Conservation (phyloP, 1,140 invertebrate genomes). For the Theocolax elegans region DNA sequence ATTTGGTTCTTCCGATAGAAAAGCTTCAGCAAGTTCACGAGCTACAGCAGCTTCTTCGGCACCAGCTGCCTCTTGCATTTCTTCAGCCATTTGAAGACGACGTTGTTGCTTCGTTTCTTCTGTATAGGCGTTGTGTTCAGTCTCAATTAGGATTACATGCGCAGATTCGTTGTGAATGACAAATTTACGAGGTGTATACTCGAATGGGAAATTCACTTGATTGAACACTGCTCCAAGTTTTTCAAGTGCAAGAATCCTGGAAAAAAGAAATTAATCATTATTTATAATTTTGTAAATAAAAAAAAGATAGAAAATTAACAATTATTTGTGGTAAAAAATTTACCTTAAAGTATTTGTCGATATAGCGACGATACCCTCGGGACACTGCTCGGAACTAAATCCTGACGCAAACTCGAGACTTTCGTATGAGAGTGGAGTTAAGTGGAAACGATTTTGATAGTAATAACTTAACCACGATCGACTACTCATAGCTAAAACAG, state of each 20-base stretch:
- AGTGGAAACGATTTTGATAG: slow-evolving; percentile 96
- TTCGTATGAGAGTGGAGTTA: slow-evolving; percentile 96
- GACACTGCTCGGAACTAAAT: slow-evolving; percentile 98
- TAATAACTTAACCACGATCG: slow-evolving; percentile 98
- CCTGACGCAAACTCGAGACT: slow-evolving; percentile 97
- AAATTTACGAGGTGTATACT: slow-evolving; percentile 97
- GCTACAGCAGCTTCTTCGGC: slow-evolving; percentile 95
- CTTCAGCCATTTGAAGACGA: slow-evolving; percentile 86
- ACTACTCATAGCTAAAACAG: slow-evolving; percentile 97
- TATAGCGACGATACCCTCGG: slow-evolving; percentile 99
- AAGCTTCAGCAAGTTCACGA: slow-evolving; percentile 96
- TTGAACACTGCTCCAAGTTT: slow-evolving; percentile 99
- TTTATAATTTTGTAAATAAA: background rate
- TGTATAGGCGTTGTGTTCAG: slow-evolving; percentile 98
- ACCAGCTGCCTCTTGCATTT: slow-evolving; percentile 96
- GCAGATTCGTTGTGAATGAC: slow-evolving; percentile 93
- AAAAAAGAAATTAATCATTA: background rate
- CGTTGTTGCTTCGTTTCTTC: slow-evolving; percentile 95
- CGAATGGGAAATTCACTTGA: slow-evolving; percentile 89
- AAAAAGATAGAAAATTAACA: background rate
- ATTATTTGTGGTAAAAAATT: background rate
- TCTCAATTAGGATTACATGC: slow-evolving; percentile 93
- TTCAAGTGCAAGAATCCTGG: slow-evolving; percentile 91
- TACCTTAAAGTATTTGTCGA: slow-evolving; percentile 93
- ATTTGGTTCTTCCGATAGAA: slow-evolving; percentile 93